Conservation (phyloP, 2,888 invertebrate species). For the Sarcophaga variegata region DNA sequence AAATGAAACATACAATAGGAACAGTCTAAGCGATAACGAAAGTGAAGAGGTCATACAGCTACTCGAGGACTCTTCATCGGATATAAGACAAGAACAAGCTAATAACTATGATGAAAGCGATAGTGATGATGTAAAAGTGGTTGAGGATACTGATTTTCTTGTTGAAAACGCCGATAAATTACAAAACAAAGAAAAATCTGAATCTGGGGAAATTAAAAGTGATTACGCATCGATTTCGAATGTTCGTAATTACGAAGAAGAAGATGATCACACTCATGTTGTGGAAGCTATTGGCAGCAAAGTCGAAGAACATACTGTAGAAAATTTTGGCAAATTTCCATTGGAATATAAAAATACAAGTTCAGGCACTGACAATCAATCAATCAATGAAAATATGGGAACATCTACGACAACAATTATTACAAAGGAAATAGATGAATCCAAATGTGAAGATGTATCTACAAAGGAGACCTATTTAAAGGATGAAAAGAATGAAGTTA, state of each 20-base stretch:
- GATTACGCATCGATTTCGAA: not conserved
- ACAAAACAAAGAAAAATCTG: not conserved
- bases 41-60: conserved; percentile 45
- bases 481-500: not conserved
- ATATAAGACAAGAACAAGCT: conserved; percentile 10
- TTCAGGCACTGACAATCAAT: not conserved
- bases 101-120: conserved; percentile 42
- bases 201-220: not conserved
- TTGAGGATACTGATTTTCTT: conserved; percentile 9
- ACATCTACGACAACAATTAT: conserved; percentile 12
- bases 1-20: not conserved
- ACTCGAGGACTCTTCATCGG: conserved; percentile 58
- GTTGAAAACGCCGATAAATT: not conserved
- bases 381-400: not conserved
- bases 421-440: not conserved
- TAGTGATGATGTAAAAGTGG: conserved; percentile 50
- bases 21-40: conserved; percentile 20
- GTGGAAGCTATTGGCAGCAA: not conserved
- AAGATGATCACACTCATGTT: not conserved
- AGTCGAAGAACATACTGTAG: not conserved
- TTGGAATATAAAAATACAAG: not conserved
- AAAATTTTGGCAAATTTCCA: not conserved
- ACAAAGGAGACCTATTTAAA: not conserved
- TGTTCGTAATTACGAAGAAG: not conserved
- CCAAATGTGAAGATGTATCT: not conserved